Evolutionary conservation across 2,113 vertebrate genomes (phyloP).

Genomic region (Tetraodon nigroviridis): DNA sequence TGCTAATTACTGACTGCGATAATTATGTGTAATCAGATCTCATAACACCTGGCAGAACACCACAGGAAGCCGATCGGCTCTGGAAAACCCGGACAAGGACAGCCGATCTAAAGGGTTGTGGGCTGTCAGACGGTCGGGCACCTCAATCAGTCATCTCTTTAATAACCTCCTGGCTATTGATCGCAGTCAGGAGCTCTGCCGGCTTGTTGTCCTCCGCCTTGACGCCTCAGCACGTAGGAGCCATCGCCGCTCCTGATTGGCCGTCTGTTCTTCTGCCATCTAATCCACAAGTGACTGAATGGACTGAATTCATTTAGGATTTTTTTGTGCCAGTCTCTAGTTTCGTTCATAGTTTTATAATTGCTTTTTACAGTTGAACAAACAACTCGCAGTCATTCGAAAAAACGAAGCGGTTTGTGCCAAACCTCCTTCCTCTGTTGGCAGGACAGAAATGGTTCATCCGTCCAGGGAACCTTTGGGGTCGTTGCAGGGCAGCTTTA

Average conservation of each 20-base stretch:
- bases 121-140: conserved; percentile 33
- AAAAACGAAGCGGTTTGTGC: too few relatives aligned
- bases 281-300: conserved; percentile 5
- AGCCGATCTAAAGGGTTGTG: conserved; percentile 50
- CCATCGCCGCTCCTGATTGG: conserved; percentile 25
- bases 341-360: background rate
- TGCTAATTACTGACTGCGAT: conserved; percentile 21
- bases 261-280: conserved; percentile 11
- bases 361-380: too few relatives aligned
- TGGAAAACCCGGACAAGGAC: conserved; percentile 38
- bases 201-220: conserved; percentile 4
- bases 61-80: conserved; percentile 19
- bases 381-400: too few relatives aligned
- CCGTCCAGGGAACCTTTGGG: too few relatives aligned
- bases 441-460: too few relatives aligned
- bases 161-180: conserved; percentile 42
- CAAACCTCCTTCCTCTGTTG: too few relatives aligned
- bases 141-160: conserved; percentile 50
- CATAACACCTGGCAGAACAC: conserved; percentile 36
- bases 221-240: conserved; percentile 12
- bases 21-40: conserved; percentile 34
- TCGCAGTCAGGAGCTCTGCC: conserved; percentile 32
- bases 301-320: background rate
- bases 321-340: background rate
- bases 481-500: too few relatives aligned